Conservation (phyloP, 2,113 vertebrate genomes). For the Opisthocomus hoazin region DNA sequence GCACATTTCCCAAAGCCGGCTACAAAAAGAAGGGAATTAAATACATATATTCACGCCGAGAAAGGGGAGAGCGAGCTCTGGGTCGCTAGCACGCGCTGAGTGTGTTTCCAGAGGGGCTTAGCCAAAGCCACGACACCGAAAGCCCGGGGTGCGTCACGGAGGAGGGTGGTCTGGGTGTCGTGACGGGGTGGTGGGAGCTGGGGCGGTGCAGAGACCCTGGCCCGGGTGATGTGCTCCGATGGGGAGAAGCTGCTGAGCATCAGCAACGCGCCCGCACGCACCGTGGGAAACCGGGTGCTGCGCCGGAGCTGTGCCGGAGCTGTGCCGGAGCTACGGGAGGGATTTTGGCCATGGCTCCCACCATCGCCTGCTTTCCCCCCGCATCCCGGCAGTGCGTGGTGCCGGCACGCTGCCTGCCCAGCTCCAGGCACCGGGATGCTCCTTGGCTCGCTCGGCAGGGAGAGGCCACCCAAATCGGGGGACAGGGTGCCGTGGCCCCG, state of each 20-base stretch:
- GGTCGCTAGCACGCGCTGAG: not conserved
- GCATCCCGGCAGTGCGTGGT: not conserved
- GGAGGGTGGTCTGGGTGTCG: not conserved
- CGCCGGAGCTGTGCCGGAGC: not conserved
- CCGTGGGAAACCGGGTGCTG: too few species aligned
- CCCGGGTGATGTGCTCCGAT: accelerated
- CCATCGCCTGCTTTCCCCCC: not conserved
- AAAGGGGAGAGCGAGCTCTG: not conserved
- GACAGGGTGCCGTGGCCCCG: not conserved
- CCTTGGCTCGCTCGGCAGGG: not conserved
- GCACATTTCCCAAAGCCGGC: not conserved
- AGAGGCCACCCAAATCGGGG: not conserved
- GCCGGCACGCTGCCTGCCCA: not conserved
- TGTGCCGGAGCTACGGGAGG: not conserved
- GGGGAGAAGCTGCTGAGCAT: not conserved
- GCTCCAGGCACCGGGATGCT: not conserved
- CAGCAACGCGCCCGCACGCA: not conserved
- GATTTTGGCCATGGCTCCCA: accelerated
- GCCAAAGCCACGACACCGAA: accelerated
- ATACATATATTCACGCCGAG: accelerated
- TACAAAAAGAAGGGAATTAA: not conserved
- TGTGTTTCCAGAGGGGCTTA: not conserved
- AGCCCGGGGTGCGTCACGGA: not conserved
- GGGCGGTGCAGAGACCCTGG: accelerated
- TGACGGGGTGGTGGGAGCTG: not conserved